Base-by-base conservation (phyloP, 2,888 invertebrate species). In the Drosophila cracens region DNA sequence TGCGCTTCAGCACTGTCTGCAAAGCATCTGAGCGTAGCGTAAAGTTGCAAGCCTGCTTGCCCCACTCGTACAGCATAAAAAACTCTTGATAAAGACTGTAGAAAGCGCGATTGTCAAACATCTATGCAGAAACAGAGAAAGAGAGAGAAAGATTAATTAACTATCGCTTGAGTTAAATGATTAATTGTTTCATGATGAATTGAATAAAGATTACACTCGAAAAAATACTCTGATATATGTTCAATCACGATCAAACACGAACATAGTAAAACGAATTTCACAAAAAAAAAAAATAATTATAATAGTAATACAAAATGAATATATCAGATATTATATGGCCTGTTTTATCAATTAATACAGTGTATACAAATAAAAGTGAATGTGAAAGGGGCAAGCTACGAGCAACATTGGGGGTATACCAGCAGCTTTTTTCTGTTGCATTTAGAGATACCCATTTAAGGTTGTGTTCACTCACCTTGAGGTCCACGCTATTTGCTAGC, bases 21-120 rank as follows among this genome's bases (percentile, higher is more conserved):
- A 94, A 70, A 0, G 92, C 92, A 25, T 92, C 85, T 6, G 93
- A 93, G 46, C 89, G 89, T 1, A 93, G 77, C 0, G 91, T 91
- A 8, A 70, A 49, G 71, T 93, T 92, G 82, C 93, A 93, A 0
- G 92, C 81, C 25, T 87, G 74, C 31, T 83, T 89, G 6, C 92
- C 93, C 92, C 92, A 93, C 27, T 92, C 84, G 60, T 91, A n/a
- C 2, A 93, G 75, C 59, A 91, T 29, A 38, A 92, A 93, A 79
- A 93, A 93, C 68, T 92, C 93, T 5, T 76, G 0, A 33, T 92
- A 92, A 33, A 91, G 92, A 63, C 72, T 83, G 73, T 91, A 93
- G 65, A 92, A 91, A 4, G 71, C 69, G 2, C 91, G 91, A 59
- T 91, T 90, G 64, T 91, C 92, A 54, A 93, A 92, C 16, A 81